Evolutionary conservation across 2,113 vertebrate species (phyloP), one percentile per base, ranked within the genome.

Genomic region (Elephas maximus): DNA sequence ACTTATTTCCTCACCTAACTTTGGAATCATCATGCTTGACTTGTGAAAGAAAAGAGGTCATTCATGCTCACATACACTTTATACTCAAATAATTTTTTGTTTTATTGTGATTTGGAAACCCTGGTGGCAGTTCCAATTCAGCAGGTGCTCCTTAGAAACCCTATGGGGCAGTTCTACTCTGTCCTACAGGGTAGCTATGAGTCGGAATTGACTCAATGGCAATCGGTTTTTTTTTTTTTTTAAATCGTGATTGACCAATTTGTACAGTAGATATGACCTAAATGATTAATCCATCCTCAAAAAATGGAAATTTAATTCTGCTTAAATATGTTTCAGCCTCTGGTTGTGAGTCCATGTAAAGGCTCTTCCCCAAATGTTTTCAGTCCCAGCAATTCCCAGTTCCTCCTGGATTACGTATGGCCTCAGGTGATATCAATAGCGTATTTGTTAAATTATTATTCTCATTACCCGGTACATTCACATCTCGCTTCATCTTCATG

Each of bases 381-480:
- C 80, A 92, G 10, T 92, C 23, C 24, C 17, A n/a, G 57, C 24
- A 96, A 90, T 82, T 92, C 18, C 26, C 23, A 95, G 74, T 85
- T 92, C 12, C 21, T 85, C 15, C 10, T 60, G 37, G 24, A n/a
- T 69, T 74, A 44, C 85, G 53, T 44, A 89, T 28, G 62, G 14
- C 8, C 33, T 76, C 51, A 51, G 41, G 33, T 67, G 37, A 73
- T 80, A 95, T 74, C 78, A 90, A 28, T 53, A 65, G 44, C 77
- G 5, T 51, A 78, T 88, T 96, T 91, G 45, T 83, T 82, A 96
- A 88, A 65, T 96, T 62, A 79, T 37, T 90, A 37, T 95, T 92
- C 21, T 86, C 28, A 17, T 73, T 93, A 24, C 65, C n/a, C 71
- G 41, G 26, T 78, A 86, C 12, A 79, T 30, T 93, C 71, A 57